These are phyloP conservation scores for Eospalax fontanierii DNA, from an alignment of 2,797 vertebrate genomes.

Conservation along the genomic window DNA sequence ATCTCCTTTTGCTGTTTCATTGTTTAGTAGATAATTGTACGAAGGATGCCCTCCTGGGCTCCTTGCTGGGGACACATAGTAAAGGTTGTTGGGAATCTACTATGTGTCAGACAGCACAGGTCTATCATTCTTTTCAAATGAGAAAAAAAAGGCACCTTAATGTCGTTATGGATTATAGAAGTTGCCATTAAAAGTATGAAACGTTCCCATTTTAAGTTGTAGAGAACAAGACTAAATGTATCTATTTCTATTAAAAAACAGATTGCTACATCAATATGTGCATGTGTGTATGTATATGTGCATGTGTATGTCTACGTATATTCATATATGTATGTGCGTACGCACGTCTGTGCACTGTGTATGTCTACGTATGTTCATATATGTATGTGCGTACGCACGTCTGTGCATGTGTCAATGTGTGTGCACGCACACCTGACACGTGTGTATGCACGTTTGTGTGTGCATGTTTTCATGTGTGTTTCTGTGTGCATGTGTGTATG, in stretches of 20 bases:
- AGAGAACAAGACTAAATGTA: too few species aligned
- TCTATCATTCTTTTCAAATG: background rate
- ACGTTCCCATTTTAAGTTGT: background rate
- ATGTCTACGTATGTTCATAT: background rate
- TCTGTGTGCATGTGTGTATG: too few species aligned
- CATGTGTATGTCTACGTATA: too few species aligned
- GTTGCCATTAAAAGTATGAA: background rate
- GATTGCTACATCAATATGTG: too few species aligned
- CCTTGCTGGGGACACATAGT: background rate
- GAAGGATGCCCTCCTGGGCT: background rate
- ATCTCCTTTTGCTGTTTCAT: background rate
- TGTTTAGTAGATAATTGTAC: background rate
- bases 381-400: too few species aligned
- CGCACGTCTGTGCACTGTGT: background rate
- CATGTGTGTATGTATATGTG: too few species aligned
- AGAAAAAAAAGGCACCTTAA: background rate
- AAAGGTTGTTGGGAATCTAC: background rate
- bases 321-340: too few species aligned
- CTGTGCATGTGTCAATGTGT: too few species aligned
- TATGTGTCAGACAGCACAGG: background rate
- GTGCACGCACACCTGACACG: too few species aligned
- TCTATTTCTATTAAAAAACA: too few species aligned
- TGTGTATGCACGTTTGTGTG: too few species aligned
- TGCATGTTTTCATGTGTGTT: too few species aligned
- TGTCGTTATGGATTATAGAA: background rate